Percentiles rank a stretch among this genome's conserved stretches.
Conservation (phyloP, 2,797 vertebrate species). For the Orestias chungarensis region DNA sequence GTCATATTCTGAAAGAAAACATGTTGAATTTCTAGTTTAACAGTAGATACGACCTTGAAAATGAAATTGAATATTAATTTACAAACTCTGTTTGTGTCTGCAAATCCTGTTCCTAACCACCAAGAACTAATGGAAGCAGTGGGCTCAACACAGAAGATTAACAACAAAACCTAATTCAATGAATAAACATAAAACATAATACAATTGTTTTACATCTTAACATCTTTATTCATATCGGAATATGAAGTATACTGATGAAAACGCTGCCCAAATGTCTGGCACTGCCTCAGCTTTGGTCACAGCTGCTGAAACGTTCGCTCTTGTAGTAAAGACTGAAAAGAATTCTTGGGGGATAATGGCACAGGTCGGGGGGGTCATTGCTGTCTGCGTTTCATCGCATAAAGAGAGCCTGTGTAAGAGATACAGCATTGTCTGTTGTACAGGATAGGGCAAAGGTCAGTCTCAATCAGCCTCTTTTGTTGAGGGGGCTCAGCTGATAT, state of each 20-base stretch:
- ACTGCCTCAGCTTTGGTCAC: conserved; percentile 43
- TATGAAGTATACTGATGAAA: conserved; percentile 1
- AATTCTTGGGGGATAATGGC: conserved; percentile 42
- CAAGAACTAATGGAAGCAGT: conserved; percentile 16
- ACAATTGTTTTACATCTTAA: conserved; percentile 10
- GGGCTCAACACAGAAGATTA: neutral
- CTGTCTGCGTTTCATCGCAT: conserved; percentile 43
- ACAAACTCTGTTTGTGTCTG: conserved; percentile 11
- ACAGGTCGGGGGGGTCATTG: conserved; percentile 52
- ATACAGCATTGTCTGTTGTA: conserved; percentile 53
- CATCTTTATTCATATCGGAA: conserved; percentile 1
- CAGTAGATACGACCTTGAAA: conserved; percentile 26
- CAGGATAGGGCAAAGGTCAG: conserved; percentile 45
- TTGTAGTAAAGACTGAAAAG: conserved; percentile 49
- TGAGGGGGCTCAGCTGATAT: conserved; percentile 41
- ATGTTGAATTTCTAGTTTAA: conserved; percentile 10
- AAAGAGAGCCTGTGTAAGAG: conserved; percentile 56
- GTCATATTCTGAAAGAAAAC: neutral
- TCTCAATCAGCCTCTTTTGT: conserved; percentile 61
- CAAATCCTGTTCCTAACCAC: conserved; percentile 16
- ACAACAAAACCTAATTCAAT: conserved; percentile 27
- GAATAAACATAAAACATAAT: conserved; percentile 15
- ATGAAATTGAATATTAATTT: conserved; percentile 19
- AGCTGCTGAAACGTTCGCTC: conserved; percentile 32
- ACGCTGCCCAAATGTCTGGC: conserved; percentile 14